Evolutionary conservation across 2,113 vertebrate genomes (phyloP), one percentile per base, ranked within the genome.

Genomic region (Ochotona princeps): DNA sequence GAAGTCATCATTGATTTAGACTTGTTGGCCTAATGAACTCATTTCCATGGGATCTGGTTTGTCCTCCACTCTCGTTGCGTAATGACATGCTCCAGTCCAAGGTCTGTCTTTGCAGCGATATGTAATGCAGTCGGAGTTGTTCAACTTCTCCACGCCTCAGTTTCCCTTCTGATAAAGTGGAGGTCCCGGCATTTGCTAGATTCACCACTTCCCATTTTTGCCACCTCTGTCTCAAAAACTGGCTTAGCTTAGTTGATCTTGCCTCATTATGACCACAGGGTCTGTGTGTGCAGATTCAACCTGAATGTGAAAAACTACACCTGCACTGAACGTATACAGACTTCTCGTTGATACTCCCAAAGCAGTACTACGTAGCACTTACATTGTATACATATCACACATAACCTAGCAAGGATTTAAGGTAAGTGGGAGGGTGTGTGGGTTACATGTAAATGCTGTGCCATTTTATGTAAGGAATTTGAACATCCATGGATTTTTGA

Each of bases 41-140:
- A 20, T 63, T 44, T 87, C 60, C 28, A 1, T 0, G 38, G 28
- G 63, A 7, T 14, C 44, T 35, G 35, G 32, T 67, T 17, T 21
- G 17, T 26, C 44, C 18, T 0, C 9, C n/a, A 49, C 35, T 18
- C 47, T 75, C 30, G 18, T 51, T 66, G 7, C 7, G 9, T 25
- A 47, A 49, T 0, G 7, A 12, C 1, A 10, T 10, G 0, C 2
- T 9, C 20, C 30, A 26, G 13, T 69, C 65, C 35, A n/a, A 47
- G n/a, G 13, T 14, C 60, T 32, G 28, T 67, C 32, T 1, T 28
- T 49, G 47, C 60, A 74, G 13, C 5, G 65, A 65, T 35, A 5
- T 18, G 30, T 38, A 51, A 35, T 35, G 15, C 35, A 7, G 6
- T 7, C 10, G 15, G 49, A 74, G 14, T 79, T 20, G 4, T 7